Percentiles rank a stretch among this genome's conserved stretches.
phyloP scores from a whole-genome alignment of 2,888 invertebrate genomes.

The Microctonus hyperodae region DNA sequence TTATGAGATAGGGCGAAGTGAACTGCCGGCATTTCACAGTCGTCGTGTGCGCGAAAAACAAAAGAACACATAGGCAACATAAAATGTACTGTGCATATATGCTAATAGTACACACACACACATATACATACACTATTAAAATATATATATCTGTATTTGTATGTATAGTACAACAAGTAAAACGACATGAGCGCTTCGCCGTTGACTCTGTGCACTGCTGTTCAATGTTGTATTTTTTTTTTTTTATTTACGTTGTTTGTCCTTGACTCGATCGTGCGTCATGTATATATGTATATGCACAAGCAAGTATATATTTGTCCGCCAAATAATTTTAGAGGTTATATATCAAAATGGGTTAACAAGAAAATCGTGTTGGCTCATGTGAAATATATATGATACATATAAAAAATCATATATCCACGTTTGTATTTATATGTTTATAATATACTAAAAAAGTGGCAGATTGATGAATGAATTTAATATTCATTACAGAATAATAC shows the following conservation, averaged over 20 bases:
- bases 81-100: not conserved
- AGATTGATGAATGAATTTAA: not conserved
- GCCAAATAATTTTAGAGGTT: not conserved
- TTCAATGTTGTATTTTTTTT: not conserved
- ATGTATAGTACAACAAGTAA: not conserved
- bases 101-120: too few species aligned
- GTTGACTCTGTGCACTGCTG: not conserved
- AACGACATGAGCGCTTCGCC: not conserved
- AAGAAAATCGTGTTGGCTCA: not conserved
- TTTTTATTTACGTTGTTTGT: not conserved
- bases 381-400: not conserved
- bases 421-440: not conserved
- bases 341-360: not conserved
- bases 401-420: not conserved
- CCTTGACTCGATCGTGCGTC: not conserved
- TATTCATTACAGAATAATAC: not conserved
- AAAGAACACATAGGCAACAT: not conserved
- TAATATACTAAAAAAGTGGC: too few species aligned
- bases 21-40: slow-evolving; percentile 21
- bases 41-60: slow-evolving; percentile 1
- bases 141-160: not conserved
- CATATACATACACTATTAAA: too few species aligned
- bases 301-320: not conserved
- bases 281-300: not conserved
- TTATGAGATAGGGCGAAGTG: slow-evolving; percentile 22